phyloP scores from a whole-genome alignment of 2,113 vertebrate species.

The Nanorana parkeri region DNA sequence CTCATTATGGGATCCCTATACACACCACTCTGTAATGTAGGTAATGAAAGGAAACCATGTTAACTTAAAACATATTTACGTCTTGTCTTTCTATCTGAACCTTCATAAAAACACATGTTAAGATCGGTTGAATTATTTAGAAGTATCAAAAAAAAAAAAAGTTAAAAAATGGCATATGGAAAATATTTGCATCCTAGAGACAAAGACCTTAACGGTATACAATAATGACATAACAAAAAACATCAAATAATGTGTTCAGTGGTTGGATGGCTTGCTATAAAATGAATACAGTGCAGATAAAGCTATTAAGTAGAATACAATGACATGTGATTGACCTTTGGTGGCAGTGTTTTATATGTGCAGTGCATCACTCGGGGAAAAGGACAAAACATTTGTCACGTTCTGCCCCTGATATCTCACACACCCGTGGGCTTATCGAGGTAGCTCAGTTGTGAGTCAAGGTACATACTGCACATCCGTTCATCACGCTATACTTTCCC shows the following conservation, averaged over 20 bases:
- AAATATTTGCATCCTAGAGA: not conserved
- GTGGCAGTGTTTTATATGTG: conserved; percentile 43
- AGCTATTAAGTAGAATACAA: not conserved
- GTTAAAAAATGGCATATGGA: no score
- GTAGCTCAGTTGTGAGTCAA: conserved; percentile 76
- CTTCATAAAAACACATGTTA: no score
- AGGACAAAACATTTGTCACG: not conserved
- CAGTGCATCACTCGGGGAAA: conserved; percentile 40
- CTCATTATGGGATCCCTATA: no score
- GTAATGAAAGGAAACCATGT: no score
- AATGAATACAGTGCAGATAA: conserved; percentile 16
- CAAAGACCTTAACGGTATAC: not conserved
- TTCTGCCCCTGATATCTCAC: conserved; percentile 22
- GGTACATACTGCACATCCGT: conserved; percentile 64
- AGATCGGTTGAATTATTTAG: no score
- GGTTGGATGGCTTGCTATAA: not conserved
- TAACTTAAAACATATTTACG: no score
- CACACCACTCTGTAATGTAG: no score
- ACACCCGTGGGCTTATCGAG: conserved; percentile 65
- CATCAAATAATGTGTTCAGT: not conserved
- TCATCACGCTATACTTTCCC: conserved; percentile 67
- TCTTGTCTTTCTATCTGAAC: no score
- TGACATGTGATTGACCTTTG: conserved; percentile 18
- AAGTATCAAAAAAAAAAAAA: no score
- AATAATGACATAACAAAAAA: not conserved